Evolutionary conservation across 2,888 invertebrate species (phyloP), one percentile per base, ranked within the genome.

Genomic region (Epinotia bilunana): DNA sequence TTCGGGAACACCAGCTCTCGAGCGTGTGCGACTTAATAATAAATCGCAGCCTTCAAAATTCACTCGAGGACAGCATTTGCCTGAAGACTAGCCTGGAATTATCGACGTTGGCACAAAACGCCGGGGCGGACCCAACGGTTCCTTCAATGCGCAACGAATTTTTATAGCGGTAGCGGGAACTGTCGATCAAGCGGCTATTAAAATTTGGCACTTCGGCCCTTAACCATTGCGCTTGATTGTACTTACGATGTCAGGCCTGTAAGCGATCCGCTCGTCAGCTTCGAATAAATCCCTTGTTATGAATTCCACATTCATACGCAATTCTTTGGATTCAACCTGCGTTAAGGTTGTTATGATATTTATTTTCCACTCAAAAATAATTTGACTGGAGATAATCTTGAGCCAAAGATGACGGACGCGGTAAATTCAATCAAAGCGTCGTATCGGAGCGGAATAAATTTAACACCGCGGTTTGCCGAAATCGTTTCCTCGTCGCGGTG

Each of bases 1-100:
- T 93, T 92, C 81, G 83, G 77, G 84, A 88, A 86, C 92, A 90
- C 91, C 89, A 90, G 91, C 90, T 87, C 82, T 74, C 60, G 77
- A 80, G 85, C 88, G 85, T 87, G 88, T 87, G 90, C 88, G 90
- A 87, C 88, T 92, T 88, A 92, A 92, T 93, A 93, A 92, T 92
- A 93, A 93, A 93, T 93, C 91, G 92, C 90, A 88, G 88, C 83
- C 81, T 82, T 85, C 88, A 87, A 89, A 89, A 89, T 86, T 88
- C 87, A 89, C 83, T 81, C 82, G 81, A 81, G 84, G 86, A 86
- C 87, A 87, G 85, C 87, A 87, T 90, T 88, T 88, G 90, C 83
- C 81, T 80, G 82, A 77, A 79, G 80, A 84, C 91, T 90, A 91
- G 89, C 83, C 86, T 88, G 86, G 86, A 89, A 92, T 92, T 92